Conservation (phyloP, 2,797 vertebrate species). For the Microctenopoma lineatum region DNA sequence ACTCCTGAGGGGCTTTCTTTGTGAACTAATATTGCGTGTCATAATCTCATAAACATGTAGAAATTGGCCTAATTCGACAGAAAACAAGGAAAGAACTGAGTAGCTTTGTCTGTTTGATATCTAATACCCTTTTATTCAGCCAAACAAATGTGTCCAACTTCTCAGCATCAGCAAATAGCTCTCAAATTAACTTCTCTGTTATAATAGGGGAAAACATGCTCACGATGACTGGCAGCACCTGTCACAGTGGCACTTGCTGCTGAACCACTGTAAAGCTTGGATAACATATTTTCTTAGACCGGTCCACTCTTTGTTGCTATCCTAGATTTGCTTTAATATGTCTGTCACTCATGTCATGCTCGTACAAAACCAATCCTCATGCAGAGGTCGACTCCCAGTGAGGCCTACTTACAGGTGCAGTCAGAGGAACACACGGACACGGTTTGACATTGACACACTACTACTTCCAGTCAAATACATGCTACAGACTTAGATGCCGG, state of each 20-base stretch:
- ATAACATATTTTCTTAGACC: too few species aligned
- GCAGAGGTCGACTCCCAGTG: too few species aligned
- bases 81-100: slow-evolving; percentile 3
- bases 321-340: background rate
- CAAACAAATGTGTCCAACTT: slow-evolving; percentile 8
- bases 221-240: background rate
- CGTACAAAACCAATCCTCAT: too few species aligned
- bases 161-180: background rate
- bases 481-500: background rate
- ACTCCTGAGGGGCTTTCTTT: slow-evolving; percentile 31
- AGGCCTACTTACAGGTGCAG: too few species aligned
- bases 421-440: too few species aligned
- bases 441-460: too few species aligned
- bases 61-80: slow-evolving; percentile 20
- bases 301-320: background rate
- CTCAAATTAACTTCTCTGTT: background rate
- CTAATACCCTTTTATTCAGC: slow-evolving; percentile 5
- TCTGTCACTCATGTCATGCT: background rate
- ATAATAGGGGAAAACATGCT: background rate
- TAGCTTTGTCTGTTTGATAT: slow-evolving; percentile 30
- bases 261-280: too few species aligned
- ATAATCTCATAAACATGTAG: slow-evolving; percentile 19
- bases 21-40: slow-evolving; percentile 11
- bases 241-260: background rate
- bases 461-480: background rate